Conservation (phyloP, 2,888 invertebrate genomes). For the Prosapia bicincta region DNA sequence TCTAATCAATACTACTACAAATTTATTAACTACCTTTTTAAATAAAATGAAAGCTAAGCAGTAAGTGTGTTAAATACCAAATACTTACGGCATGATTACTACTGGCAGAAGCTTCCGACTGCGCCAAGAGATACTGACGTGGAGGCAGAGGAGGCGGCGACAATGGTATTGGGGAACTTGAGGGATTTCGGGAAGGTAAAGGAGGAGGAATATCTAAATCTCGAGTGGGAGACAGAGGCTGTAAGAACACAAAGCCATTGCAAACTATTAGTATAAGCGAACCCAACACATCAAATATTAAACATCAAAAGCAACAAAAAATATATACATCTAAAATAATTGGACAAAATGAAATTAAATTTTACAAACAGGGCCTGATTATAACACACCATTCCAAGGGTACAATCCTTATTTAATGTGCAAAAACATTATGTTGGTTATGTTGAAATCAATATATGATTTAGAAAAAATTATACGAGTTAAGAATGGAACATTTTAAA, state of each 20-base stretch:
- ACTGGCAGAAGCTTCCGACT: constrained; percentile 15
- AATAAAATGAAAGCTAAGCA: background rate
- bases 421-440: no score
- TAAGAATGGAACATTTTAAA: no score
- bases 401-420: no score
- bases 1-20: no score
- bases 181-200: constrained; percentile 45
- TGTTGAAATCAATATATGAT: no score
- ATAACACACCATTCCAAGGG: no score
- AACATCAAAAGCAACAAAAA: background rate
- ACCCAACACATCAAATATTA: constrained; percentile 4
- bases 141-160: constrained; percentile 41
- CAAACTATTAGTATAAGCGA: constrained; percentile 22
- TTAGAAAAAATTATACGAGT: no score
- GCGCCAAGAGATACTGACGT: constrained; percentile 37
- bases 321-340: background rate
- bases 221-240: constrained; percentile 15
- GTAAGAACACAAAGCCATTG: constrained; percentile 13
- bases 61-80: constrained; percentile 4
- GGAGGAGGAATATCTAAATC: constrained; percentile 46
- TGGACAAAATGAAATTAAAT: background rate
- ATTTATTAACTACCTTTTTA: no score
- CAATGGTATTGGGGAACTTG: constrained; percentile 38
- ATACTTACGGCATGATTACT: constrained; percentile 28
- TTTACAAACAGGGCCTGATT: no score